Base-by-base conservation (phyloP, 2,888 invertebrate species). In the Carcina quercana region DNA sequence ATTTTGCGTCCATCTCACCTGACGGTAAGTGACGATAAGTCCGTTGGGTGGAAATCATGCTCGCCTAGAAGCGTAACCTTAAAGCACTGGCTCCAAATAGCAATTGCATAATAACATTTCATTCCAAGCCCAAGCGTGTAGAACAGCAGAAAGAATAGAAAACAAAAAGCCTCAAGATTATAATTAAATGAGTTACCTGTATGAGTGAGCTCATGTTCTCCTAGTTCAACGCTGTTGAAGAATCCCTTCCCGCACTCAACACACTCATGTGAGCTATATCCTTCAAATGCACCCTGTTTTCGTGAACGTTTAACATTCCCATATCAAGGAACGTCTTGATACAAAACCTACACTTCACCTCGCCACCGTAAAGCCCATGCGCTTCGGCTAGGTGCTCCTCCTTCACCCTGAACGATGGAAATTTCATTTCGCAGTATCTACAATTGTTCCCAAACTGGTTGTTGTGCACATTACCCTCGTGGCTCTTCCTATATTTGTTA, bases 161-260 rank as follows among this genome's bases (percentile, higher is more conserved):
- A n/a, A n/a, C n/a, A n/a, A n/a, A n/a, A n/a, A n/a, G n/a, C n/a
- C n/a, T n/a, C n/a, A n/a, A n/a, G n/a, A n/a, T n/a, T n/a, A n/a
- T n/a, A n/a, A n/a, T n/a, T n/a, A n/a, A n/a, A n/a, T n/a, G n/a
- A n/a, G 10, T n/a, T 8, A 20, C 3, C n/a, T 20, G n/a, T 10
- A n/a, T 8, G 20, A 19, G 2, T n/a, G 1, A 20, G 3, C 20
- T 20, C 8, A 8, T 10, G 10, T 20, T 10, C 10, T 6, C 20
- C 1, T 20, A 45, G 13, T 58, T 57, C 8, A 56, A 20, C 0
- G 67, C 67, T 0, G 68, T 63, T 48, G 31, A 61, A 76, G 21
- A 72, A 73, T 4, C 50, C 53, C 53, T 71, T 78, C 0, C 73
- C 74, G 22, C 86, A 86, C 6, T 80, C 62, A 0, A 53, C 49